Base-by-base conservation (phyloP, 2,888 invertebrate species). In the Tinea trinotella region DNA sequence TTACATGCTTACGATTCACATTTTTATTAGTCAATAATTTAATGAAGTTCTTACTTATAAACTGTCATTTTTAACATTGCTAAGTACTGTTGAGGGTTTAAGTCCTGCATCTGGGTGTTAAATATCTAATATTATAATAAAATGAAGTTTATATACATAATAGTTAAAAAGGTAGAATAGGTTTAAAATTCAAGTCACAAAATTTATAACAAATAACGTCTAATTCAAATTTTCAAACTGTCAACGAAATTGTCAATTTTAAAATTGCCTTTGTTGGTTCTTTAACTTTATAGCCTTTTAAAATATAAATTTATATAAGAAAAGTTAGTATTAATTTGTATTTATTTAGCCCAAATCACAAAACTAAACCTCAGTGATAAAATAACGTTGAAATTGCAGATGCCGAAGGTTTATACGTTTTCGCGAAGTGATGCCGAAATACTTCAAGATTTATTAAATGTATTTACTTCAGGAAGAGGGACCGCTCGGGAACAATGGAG, bases 401-500 rank as follows among this genome's bases (percentile, higher is more conserved):
- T 85, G 85, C 75, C 78, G 12, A 63, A 80, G 2, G 78, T 84
- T 1, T 74, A 73, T 57, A 77, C 81, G 53, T 85, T 85, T 58
- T 68, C 73, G 1, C 74, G 76, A 0, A 83, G 73, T 50, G 74
- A 84, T 58, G 70, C 65, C 60, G 79, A 85, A 59, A 79, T 81
- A 18, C 66, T 77, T 0, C 70, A 78, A 53, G 76, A 76, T 53
- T 56, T 85, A 30, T 57, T 80, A 17, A 61, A 68, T 1, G 76
- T 85, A 24, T 80, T 83, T 58, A 18, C 40, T 12, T 67, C 74
- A 0, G 76, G 76, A 0, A 68, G 74, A 0, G 76, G 79, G 3
- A 78, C 77, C 0, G 75, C 78, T 1, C 67, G 71, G 0, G 84
- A 85, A 55, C 84, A 84, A 57, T 86, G 86, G 84, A 71, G 70